Base-by-base conservation (phyloP, 2,113 vertebrate species). In the Genyomyrus donnyi region DNA sequence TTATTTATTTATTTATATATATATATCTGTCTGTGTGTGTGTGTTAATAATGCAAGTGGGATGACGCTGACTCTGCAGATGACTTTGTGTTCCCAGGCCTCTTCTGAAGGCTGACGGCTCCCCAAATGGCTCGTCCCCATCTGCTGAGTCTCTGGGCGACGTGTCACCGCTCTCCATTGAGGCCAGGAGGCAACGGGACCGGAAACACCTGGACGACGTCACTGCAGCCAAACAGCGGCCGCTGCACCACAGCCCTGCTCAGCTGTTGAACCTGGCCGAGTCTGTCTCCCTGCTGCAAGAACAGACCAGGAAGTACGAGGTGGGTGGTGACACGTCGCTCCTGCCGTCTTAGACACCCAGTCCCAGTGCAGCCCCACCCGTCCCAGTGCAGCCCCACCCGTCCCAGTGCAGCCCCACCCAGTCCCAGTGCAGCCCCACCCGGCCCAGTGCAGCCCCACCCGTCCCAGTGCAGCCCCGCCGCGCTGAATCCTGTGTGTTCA, bases 121-220 rank as follows among this genome's bases (percentile, higher is more conserved):
- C 45, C 93, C 94, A 3, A 96, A 56, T 27, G 90, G 89, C 53
- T 95, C 95, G 15, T 93, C 93, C 0, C 94, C 96, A 4, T 91
- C 93, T 24, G 91, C 93, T 62, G 94, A 80, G 0, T 95, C 95
- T 1, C 95, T 96, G 0, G 93, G 92, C 35, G 85, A 58, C 24
- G 90, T 35, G 19, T 93, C 93, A 3, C 95, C 93, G 0, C 0
- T 96, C 21, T 96, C 97, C 10, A 1, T 89, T 0, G 96, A 96
- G 89, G 96, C 96, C 83, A 95, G 95, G 90, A 93, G 90, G 89
- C 95, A 93, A 89, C 93, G 91, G 42, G 97, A 99, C 88, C 97
- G 93, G 92, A 97, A 98, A 92, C 98, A 98, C 90, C 93, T 99
- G 31, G 96, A 99, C 94, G 98, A 99, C 88, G 93, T 98, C 94